These are phyloP conservation scores for Tenebrosternarchus preto DNA, from an alignment of 2,113 vertebrate genomes.

Conservation along the genomic window DNA sequence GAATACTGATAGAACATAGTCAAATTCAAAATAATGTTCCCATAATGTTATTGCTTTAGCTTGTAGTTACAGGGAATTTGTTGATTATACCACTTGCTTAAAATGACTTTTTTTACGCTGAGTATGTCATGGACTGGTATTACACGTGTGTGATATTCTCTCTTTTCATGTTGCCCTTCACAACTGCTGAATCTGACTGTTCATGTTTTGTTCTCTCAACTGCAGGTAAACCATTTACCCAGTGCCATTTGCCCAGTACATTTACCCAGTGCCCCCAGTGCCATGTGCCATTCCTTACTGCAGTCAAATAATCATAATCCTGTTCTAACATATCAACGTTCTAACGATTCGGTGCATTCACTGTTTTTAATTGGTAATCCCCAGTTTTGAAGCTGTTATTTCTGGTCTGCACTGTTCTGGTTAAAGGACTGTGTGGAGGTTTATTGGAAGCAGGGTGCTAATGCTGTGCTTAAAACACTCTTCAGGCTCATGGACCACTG, in stretches of 20 bases:
- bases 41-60: no score
- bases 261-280: no score
- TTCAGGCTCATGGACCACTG: conserved; percentile 12
- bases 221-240: conserved; percentile 13
- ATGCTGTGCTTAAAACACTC: neutral
- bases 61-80: no score
- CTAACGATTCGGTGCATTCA: neutral
- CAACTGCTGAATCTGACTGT: neutral
- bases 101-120: no score
- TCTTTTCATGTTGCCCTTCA: neutral
- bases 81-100: no score
- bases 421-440: no score
- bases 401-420: no score
- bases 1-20: no score
- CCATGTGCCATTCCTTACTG: neutral
- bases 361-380: neutral
- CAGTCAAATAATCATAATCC: neutral
- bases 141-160: neutral
- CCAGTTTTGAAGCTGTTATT: no score
- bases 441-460: no score
- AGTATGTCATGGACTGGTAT: no score
- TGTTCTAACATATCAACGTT: neutral
- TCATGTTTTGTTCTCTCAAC: neutral
- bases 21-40: no score
- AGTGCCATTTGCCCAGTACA: neutral